Percentiles rank a stretch among this genome's conserved stretches.
Conservation (phyloP, 1,140 invertebrate species). For the Schlechtendalia chinensis region DNA sequence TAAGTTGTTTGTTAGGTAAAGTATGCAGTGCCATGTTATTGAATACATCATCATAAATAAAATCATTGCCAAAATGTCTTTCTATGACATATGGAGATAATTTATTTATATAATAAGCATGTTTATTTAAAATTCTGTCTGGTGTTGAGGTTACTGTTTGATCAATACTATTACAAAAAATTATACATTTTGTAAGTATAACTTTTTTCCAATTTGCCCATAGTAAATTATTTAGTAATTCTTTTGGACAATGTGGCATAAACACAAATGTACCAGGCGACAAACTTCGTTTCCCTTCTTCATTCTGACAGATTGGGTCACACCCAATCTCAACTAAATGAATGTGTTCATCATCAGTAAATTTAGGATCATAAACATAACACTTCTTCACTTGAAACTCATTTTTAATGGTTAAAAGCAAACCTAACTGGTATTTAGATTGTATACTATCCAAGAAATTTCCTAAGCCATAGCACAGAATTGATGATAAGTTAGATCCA, state of each 20-base stretch:
- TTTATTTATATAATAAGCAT: slow-evolving; percentile 45
- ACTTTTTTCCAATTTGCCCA: slow-evolving; percentile 50
- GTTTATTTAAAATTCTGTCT: slow-evolving; percentile 36
- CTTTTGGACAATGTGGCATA: slow-evolving; percentile 51
- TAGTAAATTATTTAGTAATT: slow-evolving; percentile 51
- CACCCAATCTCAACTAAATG: slow-evolving; percentile 40
- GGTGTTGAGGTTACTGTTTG: slow-evolving; percentile 43
- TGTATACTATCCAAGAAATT: slow-evolving; percentile 50
- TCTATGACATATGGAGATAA: slow-evolving; percentile 39
- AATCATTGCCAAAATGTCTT: slow-evolving; percentile 37
- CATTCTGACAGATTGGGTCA: slow-evolving; percentile 42
- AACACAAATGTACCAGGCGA: slow-evolving; percentile 46
- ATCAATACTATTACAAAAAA: slow-evolving; percentile 50
- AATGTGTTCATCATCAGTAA: slow-evolving; percentile 43
- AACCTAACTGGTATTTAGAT: slow-evolving; percentile 50
- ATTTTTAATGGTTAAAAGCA: slow-evolving; percentile 50
- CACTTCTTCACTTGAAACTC: slow-evolving; percentile 42
- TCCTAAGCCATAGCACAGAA: slow-evolving; percentile 51
- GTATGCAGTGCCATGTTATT: slow-evolving; percentile 51
- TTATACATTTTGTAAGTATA: slow-evolving; percentile 40
- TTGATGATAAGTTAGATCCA: slow-evolving; percentile 9
- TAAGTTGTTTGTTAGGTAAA: slow-evolving; percentile 40
- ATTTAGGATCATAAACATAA: slow-evolving; percentile 51
- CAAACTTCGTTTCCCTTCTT: slow-evolving; percentile 44
- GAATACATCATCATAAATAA: slow-evolving; percentile 51